Percentiles rank a stretch among this genome's conserved stretches.
phyloP scores from a whole-genome alignment of 2,797 vertebrate genomes.

The Notamacropus eugenii region DNA sequence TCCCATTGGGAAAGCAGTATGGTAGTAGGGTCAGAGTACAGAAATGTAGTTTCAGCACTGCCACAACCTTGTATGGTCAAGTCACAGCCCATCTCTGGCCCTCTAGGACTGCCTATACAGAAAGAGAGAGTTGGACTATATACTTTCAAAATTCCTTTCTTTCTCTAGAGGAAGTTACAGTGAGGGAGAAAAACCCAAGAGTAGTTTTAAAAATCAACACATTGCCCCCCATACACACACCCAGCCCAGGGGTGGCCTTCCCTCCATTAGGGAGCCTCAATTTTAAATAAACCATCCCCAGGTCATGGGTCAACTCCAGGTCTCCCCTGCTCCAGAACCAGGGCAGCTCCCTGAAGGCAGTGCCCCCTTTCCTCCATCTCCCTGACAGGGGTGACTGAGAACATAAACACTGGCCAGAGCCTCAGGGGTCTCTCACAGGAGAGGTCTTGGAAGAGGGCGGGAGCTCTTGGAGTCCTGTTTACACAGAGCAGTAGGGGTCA shows the following conservation, averaged over 20 bases:
- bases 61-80: neutral
- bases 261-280: neutral
- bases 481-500: constrained; percentile 4
- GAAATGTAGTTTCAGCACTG: neutral
- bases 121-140: neutral
- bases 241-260: neutral
- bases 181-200: neutral
- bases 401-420: neutral
- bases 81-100: neutral
- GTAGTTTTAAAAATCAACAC: neutral
- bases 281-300: neutral
- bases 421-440: neutral
- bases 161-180: neutral
- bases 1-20: neutral
- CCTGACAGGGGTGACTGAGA: neutral
- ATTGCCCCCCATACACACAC: neutral
- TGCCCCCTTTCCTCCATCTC: neutral
- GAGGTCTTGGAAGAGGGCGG: neutral
- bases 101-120: neutral
- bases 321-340: neutral
- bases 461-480: neutral
- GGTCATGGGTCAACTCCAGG: neutral
- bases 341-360: neutral
- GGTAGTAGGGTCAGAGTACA: neutral
- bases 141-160: neutral